These are phyloP conservation scores for Sinopyrophorus schimmeli DNA, from an alignment of 2,888 invertebrate genomes.

Conservation along the genomic window DNA sequence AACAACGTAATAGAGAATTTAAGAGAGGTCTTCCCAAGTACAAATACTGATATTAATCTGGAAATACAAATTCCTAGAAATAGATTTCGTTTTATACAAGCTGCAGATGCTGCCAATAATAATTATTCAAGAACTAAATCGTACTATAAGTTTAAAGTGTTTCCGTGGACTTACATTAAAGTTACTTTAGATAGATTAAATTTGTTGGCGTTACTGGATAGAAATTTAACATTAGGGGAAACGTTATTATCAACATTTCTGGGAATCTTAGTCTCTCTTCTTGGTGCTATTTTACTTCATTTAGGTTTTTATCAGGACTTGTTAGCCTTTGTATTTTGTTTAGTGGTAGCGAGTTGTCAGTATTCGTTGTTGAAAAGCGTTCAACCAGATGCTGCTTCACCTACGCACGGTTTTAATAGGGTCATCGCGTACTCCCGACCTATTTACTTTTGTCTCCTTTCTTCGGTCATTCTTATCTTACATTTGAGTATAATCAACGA, in stretches of 20 bases:
- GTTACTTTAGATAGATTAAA: slow-evolving; percentile 92
- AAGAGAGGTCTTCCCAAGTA: slow-evolving; percentile 46
- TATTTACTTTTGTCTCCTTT: slow-evolving; percentile 88
- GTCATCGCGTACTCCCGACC: slow-evolving; percentile 93
- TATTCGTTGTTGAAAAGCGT: slow-evolving; percentile 97
- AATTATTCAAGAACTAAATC: slow-evolving; percentile 46
- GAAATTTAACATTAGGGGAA: slow-evolving; percentile 83
- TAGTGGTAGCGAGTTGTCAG: slow-evolving; percentile 97
- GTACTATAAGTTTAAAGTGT: slow-evolving; percentile 77
- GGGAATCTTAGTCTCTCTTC: slow-evolving; percentile 80
- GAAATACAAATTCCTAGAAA: slow-evolving; percentile 61
- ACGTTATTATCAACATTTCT: slow-evolving; percentile 80
- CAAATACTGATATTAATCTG: slow-evolving; percentile 62
- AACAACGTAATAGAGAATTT: slow-evolving; percentile 39
- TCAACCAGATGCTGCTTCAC: slow-evolving; percentile 98
- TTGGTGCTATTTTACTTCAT: slow-evolving; percentile 83
- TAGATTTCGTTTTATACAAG: slow-evolving; percentile 51
- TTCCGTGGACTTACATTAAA: slow-evolving; percentile 69
- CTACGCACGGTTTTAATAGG: slow-evolving; percentile 96
- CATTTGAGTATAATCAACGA: slow-evolving; percentile 45
- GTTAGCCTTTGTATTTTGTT: slow-evolving; percentile 92
- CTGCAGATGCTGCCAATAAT: slow-evolving; percentile 43
- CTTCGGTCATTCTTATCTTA: slow-evolving; percentile 53
- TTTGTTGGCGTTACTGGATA: slow-evolving; percentile 88
- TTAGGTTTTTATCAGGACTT: slow-evolving; percentile 89